Base-by-base conservation (phyloP, 1,140 invertebrate species). In the Heliconius eleuchia region DNA sequence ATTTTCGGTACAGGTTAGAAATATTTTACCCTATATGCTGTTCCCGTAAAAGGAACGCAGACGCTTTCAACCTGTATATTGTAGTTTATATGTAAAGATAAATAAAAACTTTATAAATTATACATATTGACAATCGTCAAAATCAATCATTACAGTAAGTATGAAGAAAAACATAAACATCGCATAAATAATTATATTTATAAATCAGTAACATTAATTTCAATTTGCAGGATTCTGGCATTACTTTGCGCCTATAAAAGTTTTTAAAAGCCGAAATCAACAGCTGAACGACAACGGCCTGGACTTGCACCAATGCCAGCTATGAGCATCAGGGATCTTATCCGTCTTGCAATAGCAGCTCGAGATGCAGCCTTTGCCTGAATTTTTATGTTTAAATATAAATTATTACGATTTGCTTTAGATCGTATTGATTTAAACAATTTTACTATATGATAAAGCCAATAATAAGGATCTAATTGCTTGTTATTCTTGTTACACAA, bases 381-480 rank as follows among this genome's bases (percentile, higher is more conserved):
- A 27, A 81, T 81, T 1, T 55, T 50, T 16, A 71, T 46, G 19
- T 77, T 83, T 23, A 82, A 18, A 80, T 84, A 84, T 23, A 83
- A 74, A 71, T 73, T 80, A 42, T 80, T 52, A 23, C 55, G 60
- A 23, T 74, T 57, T 23, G 60, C 37, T 23, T 18, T 74, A 23
- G 23, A 23, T 23, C 23, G 23, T 23, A 23, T 23, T 23, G 23
- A 23, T 23, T 23, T 23, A 39, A 80, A 71, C n/a, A 87, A 71
- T 18, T 70, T 3, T 74, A 86, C 83, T 7, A 78, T 60, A 76
- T 73, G 70, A 16, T 82, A 71, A 66, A 86, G 78, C 85, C 83
- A 86, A 52, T 74, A 80, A 9, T 85, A 50, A 11, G 83, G 82
- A 79, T 85, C 76, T 71, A 87, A 39, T 2, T 82, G 78, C 79